Evolutionary conservation across 2,888 invertebrate genomes (phyloP).

Genomic region (Caenorhabditis afra): DNA sequence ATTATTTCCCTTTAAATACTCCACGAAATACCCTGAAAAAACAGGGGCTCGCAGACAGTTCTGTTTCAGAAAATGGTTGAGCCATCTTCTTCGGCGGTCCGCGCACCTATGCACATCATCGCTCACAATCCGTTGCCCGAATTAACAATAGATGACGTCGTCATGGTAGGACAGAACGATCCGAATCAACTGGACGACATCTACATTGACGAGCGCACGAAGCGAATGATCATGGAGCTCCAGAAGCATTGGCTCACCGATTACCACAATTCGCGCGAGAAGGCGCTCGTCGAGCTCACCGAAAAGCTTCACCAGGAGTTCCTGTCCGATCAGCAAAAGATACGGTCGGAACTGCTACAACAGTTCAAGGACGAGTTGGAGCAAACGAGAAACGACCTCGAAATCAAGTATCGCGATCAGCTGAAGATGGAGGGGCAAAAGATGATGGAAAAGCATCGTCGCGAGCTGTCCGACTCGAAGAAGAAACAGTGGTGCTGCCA

Average conservation of each 20-base stretch:
- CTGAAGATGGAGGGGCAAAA: conserved; percentile 83
- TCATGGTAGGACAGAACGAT: background rate
- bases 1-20: background rate
- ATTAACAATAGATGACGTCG: background rate
- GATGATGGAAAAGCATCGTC: conserved; percentile 85
- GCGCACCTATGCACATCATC: background rate
- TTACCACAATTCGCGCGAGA: conserved; percentile 81
- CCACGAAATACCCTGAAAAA: too few relatives aligned
- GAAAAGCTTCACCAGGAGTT: conserved; percentile 81
- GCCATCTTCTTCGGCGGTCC: background rate
- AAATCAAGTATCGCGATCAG: conserved; percentile 81
- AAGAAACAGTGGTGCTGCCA: conserved; percentile 86
- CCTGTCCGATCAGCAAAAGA: conserved; percentile 81
- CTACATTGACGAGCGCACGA: conserved; percentile 66
- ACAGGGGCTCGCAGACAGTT: background rate
- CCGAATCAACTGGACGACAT: background rate
- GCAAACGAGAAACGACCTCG: conserved; percentile 78
- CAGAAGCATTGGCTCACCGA: conserved; percentile 81
- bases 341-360: conserved; percentile 81
- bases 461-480: conserved; percentile 86
- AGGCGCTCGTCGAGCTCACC: conserved; percentile 81
- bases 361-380: conserved; percentile 81
- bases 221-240: conserved; percentile 80
- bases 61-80: background rate
- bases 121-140: background rate